Evolutionary conservation across 2,888 invertebrate species (phyloP), one percentile per base, ranked within the genome.

Genomic region (Erebia aethiops): DNA sequence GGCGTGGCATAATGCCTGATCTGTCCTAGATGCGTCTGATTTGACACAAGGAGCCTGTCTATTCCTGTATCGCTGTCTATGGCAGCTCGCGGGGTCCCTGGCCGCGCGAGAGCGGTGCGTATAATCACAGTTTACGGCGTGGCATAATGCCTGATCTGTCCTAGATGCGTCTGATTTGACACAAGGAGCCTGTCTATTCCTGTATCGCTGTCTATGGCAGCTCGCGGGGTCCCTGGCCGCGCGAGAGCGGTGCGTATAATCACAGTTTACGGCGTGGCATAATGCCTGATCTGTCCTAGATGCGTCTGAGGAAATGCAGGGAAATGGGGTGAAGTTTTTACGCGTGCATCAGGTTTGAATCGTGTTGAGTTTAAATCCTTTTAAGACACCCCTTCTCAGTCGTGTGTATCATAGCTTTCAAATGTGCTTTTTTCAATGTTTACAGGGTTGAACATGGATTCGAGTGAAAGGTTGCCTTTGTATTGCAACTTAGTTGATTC

Each of bases 231-330:
- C 83, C 80, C 78, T 71, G 82, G 52, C 81, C 84, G 72, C 63
- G 76, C 71, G 74, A 83, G 84, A 77, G 81, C 77, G 71, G 80
- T 84, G 85, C 84, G 87, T 87, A 83, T 86, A 86, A 87, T 85
- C 84, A 86, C 80, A 83, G 87, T 86, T 87, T 86, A 87, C 85
- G 82, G 77, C 73, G 80, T 80, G 84, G 85, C 86, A 85, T 87
- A 86, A 85, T 86, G 86, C 79, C 72, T 71, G 69, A 79, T 79
- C 78, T 77, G 78, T 77, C 78, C 78, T 73, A 77, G 74, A 74
- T 76, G 76, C 66, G 72, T 72, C 75, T 56, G 21, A 52, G 52
- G 52, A 56, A 21, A 10, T 56, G 56, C 21, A 13, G 21, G 54
- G 18, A 18, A 54, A 54, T 9, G 54, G 18, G 54, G 54, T 54